Base-by-base conservation (phyloP, 2,888 invertebrate species). In the Pristionchus maxplancki region DNA sequence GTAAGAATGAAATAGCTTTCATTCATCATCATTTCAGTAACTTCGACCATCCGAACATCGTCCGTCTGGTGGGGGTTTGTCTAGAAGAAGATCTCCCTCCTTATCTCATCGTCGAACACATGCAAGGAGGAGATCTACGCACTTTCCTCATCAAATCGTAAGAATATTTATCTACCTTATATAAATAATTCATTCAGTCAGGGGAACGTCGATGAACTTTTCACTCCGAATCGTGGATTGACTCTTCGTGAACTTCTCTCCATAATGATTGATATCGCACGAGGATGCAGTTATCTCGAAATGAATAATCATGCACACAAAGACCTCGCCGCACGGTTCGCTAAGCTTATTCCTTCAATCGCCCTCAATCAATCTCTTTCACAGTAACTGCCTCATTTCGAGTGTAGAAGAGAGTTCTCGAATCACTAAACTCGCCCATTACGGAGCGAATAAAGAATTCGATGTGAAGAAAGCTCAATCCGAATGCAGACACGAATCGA, bases 41-140 rank as follows among this genome's bases (percentile, higher is more conserved):
- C 95, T 98, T 99, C 95, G 97, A 97, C 92, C 98, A 99, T 95
- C 97, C 98, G 90, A 98, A 99, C 94, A 98, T 99, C 88, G 96
- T 99, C 44, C 96, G 97, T 90, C 96, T 99, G 50, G 96, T 99
- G 15, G 99, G 99, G 0, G 97, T 99, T 9, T 98, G 98, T 94
- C 96, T 98, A 50, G 98, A 98, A 95, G 88, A 89, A n/a, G 91
- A 98, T 98, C 94, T 97, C 98, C 13, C 97, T 90, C 13, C 97
- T 93, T 97, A 97, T 93, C 97, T 99, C 90, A 97, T 99, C 82
- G 97, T 99, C 96, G 99, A 99, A 95, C 96, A 99, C 31, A 99
- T 99, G 99, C 97, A 98, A 95, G 98, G 97, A 8, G 98, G 99
- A 0, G 99, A 99, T 95, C 95, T 99, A 89, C 96, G 98, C 53